Percentiles rank a stretch among this genome's conserved stretches.
Evolutionary conservation across 2,888 invertebrate genomes (phyloP).

Genomic region (Synanthedon myopaeformis): DNA sequence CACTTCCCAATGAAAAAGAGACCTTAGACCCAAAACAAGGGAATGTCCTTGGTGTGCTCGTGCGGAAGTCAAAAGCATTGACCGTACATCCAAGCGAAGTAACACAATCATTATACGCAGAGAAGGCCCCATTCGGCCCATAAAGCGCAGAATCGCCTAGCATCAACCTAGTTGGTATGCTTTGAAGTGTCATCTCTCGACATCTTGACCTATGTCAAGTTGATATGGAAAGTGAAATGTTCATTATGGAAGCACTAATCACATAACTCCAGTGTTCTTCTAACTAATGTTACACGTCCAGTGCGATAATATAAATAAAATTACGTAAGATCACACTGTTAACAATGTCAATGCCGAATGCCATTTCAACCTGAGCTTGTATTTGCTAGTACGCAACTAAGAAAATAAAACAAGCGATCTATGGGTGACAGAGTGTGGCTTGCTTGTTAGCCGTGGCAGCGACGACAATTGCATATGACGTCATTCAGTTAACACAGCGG

Average conservation of each 20-base stretch:
- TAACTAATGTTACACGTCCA: no score
- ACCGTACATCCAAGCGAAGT: constrained; percentile 13
- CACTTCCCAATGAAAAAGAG: constrained; percentile 59
- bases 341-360: constrained; percentile 26
- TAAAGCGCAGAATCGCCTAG: constrained; percentile 24
- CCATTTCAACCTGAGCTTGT: background rate
- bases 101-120: background rate
- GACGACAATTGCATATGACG: constrained; percentile 63
- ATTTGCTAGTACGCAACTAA: background rate
- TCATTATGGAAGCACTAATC: background rate
- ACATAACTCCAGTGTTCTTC: background rate
- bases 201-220: constrained; percentile 45
- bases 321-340: constrained; percentile 6
- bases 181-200: constrained; percentile 22
- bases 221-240: constrained; percentile 42
- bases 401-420: constrained; percentile 11
- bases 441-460: constrained; percentile 62
- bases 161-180: constrained; percentile 23
- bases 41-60: constrained; percentile 48
- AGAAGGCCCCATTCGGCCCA: background rate
- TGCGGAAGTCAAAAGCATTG: constrained; percentile 32
- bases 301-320: no score
- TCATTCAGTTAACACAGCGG: constrained; percentile 32
- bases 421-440: constrained; percentile 43
- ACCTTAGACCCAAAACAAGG: constrained; percentile 38